These are phyloP conservation scores for Sciurus vulgaris DNA, from an alignment of 2,797 vertebrate species.

Conservation along the genomic window DNA sequence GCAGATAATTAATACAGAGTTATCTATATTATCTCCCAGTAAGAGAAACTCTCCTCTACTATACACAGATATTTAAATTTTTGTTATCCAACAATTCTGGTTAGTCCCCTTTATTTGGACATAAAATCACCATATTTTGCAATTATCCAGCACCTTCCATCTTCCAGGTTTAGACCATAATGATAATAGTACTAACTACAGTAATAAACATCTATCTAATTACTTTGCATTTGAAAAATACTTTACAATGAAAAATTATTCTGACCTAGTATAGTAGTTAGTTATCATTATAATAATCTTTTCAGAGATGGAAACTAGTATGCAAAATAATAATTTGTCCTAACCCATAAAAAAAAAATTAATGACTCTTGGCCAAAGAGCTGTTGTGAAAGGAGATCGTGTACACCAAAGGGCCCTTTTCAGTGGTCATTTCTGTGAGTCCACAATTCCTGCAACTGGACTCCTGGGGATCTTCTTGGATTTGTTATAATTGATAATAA, in stretches of 20 bases:
- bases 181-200: constrained; percentile 67
- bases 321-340: constrained; percentile 62
- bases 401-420: background rate
- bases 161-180: constrained; percentile 55
- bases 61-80: constrained; percentile 28
- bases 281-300: constrained; percentile 54
- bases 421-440: background rate
- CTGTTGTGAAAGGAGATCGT: background rate
- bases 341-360: constrained; percentile 44
- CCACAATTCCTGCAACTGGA: background rate
- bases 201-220: constrained; percentile 65
- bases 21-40: constrained; percentile 59
- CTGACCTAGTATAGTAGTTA: constrained; percentile 21
- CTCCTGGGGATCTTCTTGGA: background rate
- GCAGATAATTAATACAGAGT: constrained; percentile 62
- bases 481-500: background rate
- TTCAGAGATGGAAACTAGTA: constrained; percentile 59
- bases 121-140: constrained; percentile 35
- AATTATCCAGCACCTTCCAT: constrained; percentile 74
- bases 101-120: constrained; percentile 70
- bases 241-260: constrained; percentile 72
- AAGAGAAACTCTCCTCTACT: constrained; percentile 54
- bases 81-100: constrained; percentile 63
- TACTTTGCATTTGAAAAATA: constrained; percentile 69
- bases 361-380: constrained; percentile 14